A percentile compares a stretch with the other conserved stretches of the same genome.
Conservation (phyloP, 23 tunicate genomes). For the Halocynthia aurantium region DNA sequence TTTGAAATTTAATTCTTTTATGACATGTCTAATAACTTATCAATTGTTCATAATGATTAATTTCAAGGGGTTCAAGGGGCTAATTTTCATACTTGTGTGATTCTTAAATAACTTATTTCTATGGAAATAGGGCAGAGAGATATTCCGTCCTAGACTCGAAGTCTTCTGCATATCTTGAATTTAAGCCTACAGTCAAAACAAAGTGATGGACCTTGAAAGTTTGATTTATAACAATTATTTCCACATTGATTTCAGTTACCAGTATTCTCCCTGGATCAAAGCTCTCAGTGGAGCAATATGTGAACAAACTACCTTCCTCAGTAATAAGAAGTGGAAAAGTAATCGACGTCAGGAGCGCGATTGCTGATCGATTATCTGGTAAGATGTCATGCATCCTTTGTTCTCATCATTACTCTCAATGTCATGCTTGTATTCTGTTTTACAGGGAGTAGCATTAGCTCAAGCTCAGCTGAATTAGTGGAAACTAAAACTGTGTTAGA, state of each 20-base stretch:
- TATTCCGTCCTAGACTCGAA: no score
- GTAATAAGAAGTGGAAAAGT: conserved; percentile 61
- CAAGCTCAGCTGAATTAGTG: conserved; percentile 49
- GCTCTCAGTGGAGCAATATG: conserved; percentile 56
- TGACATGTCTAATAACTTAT: no score
- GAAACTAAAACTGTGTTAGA: conserved; percentile 59
- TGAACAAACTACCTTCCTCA: conserved; percentile 53
- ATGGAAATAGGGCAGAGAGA: no score
- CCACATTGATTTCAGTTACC: conserved; percentile 9
- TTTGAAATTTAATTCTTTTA: no score
- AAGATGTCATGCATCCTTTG: neutral
- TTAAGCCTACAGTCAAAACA: neutral
- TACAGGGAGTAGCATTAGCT: neutral
- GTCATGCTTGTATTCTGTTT: neutral
- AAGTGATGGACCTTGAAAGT: no score
- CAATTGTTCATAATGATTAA: no score
- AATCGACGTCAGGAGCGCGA: conserved; percentile 43
- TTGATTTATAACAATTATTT: neutral
- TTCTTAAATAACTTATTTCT: no score
- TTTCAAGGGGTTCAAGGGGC: no score
- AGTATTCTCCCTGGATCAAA: conserved; percentile 41
- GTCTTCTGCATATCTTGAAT: neutral
- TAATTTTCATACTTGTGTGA: no score
- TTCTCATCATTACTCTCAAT: no score
- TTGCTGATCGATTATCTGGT: conserved; percentile 45